Evolutionary conservation across 2,888 invertebrate species (phyloP).

Genomic region (Aproaerema taeniolella): DNA sequence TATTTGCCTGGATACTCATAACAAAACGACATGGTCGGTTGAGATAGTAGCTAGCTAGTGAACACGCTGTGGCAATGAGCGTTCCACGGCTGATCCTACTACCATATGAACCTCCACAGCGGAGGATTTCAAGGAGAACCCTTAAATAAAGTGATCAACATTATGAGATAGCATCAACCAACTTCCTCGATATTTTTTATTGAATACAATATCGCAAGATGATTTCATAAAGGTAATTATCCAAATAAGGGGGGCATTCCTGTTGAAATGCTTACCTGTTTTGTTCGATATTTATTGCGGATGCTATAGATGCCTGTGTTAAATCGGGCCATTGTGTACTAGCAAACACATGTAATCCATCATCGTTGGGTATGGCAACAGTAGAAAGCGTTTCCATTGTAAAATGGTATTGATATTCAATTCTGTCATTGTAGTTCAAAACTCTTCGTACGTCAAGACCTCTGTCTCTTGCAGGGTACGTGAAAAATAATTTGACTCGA

Average conservation of each 20-base stretch:
- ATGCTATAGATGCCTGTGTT: constrained; percentile 69
- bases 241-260: too few species aligned
- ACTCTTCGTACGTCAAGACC: constrained; percentile 60
- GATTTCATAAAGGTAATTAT: too few species aligned
- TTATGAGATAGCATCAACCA: too few species aligned
- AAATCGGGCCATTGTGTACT: constrained; percentile 78
- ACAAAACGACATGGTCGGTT: constrained; percentile 84
- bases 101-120: constrained; percentile 81
- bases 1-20: constrained; percentile 83
- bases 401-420: constrained; percentile 81
- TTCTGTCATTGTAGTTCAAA: constrained; percentile 74
- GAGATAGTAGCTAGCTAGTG: constrained; percentile 81
- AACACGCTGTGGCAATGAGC: constrained; percentile 80
- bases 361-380: constrained; percentile 80
- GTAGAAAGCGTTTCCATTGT: constrained; percentile 82
- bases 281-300: constrained; percentile 68
- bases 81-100: constrained; percentile 80
- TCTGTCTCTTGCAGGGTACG: constrained; percentile 42
- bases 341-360: constrained; percentile 79
- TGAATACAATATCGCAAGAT: too few species aligned
- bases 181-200: too few species aligned
- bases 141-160: too few species aligned
- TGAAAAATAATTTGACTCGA: constrained; percentile 29
- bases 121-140: constrained; percentile 39
- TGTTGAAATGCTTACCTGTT: constrained; percentile 65